Base-by-base conservation (phyloP, 2,113 vertebrate genomes). In the Gymnorhina tibicen region DNA sequence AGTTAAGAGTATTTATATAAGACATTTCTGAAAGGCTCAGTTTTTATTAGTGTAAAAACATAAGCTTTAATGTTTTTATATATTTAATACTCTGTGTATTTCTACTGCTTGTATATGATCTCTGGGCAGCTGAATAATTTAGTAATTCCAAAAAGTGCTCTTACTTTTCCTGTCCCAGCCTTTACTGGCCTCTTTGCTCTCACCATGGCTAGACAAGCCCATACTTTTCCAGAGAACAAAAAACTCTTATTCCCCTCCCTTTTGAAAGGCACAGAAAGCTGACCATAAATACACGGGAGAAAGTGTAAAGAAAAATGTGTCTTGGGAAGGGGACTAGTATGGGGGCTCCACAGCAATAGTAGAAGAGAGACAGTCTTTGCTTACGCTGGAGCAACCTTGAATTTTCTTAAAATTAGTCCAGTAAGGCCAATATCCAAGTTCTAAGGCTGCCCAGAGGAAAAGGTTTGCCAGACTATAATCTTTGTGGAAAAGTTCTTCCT, bases 401-500 rank as follows among this genome's bases (percentile, higher is more conserved):
- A 86, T 96, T 84, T 76, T 92, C 87, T 94, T 86, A 93, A 96
- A 97, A 95, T 90, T 85, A 64, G 62, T 82, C 86, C 84, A 74
- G 14, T 67, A 77, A 93, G 60, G 63, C 80, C 72, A 93, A 94
- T 80, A 79, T 77, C 77, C 95, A 95, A 74, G 74, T 92, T 95
- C 86, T 79, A 80, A 94, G 47, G 52, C 47, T 90, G 81, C 95
- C 90, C 72, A 91, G 77, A 91, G 91, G 90, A 92, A 91, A 96
- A 95, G 74, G 80, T 92, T 90, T 93, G 83, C 85, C 67, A 94
- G 91, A 64, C 93, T 95, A 64, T 84, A 92, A 86, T 91, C 95
- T 95, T 93, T 96, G 91, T 94, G 85, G 87, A 96, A 95, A 96
- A 97, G 84, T 92, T 97, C 83, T 96, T 96, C 91, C 91, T 96